Base-by-base conservation (phyloP, 2,113 vertebrate genomes). In the Brachypodius melanocephalos region DNA sequence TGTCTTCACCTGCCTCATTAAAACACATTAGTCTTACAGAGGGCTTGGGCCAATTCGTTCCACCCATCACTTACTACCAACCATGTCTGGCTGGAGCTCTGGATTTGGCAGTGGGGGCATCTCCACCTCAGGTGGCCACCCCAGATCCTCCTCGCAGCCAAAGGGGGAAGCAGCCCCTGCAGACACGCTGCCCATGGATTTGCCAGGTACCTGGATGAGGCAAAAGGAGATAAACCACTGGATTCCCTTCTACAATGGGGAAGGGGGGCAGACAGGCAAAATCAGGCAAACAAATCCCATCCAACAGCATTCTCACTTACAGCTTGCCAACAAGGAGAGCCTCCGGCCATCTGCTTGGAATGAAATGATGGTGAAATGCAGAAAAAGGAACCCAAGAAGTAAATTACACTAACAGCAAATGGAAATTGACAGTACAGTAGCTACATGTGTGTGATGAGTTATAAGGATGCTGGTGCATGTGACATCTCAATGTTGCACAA, bases 281-380 rank as follows among this genome's bases (percentile, higher is more conserved):
- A 34, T 16, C 29, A 24, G 29, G 61, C 14, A 57, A 90, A 78
- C 38, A 85, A 62, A 88, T 42, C 28, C 28, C 57, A 67, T 63
- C 76, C 28, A 19, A 79, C 42, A 67, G 71, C 76, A 63, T 42
- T 73, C 67, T 62, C 52, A 18, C 55, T 45, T 49, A 12, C 25
- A 79, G 57, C 9, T 86, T 86, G 72, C 72, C 88, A 86, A 40
- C 42, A 49, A 49, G 46, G 40, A 88, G 8, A 63, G 12, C 16
- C 57, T 86, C 67, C 80, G 83, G 42, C 42, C 52, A 85, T 63
- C 88, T 91, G 72, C 48, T 79, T 80, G 63, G 59, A 84, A 31
- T 28, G 19, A 75, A 89, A 21, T 8, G 25, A 14, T 67, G 48
- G 14, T 31, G 28, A 38, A 78, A 72, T 40, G 45, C 24, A 45